Base-by-base conservation (phyloP, 2,888 invertebrate genomes). In the Thyatira batis region DNA sequence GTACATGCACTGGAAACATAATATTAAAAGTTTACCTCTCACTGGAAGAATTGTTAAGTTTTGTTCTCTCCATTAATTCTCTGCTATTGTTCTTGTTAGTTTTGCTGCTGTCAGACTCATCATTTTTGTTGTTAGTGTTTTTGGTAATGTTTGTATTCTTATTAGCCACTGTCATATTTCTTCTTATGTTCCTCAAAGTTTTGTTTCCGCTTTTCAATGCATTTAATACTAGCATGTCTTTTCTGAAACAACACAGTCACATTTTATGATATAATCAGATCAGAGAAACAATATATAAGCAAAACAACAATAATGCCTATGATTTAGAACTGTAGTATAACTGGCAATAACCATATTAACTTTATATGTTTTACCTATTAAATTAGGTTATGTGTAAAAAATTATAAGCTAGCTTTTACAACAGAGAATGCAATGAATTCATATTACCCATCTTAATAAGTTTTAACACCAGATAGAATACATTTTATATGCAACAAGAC, bases 201-300 rank as follows among this genome's bases (percentile, higher is more conserved):
- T 52, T 52, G 39, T 76, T 73, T 52, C 68, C 73, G 54, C 73
- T 82, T 58, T 84, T 76, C 27, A 83, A 62, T 20, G 78, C 57
- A 58, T 71, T 70, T 30, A 88, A 60, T 4, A 90, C 71, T 66
- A 88, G 70, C 61, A 68, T 68, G 58, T 91, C 90, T 69, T 89
- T 90, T 54, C 89, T 90, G 69, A 57, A 83, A 85, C 30, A 44
- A 23, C 27, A 45, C 9, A 54, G 17, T 45, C 4, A 39, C 11
- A 1, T 11, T 10, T 1, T 10, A 10, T 1, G 11, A 30, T 30
- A 30, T 10, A 30, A 30, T 30, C 1, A 21, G 27, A 20, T 20
- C 1, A 50, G 11, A n/a, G n/a, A n/a, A n/a, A n/a, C n/a, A n/a
- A n/a, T n/a, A n/a, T n/a, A n/a, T n/a, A n/a, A n/a, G n/a, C n/a